Evolutionary conservation across 2,888 invertebrate genomes (phyloP).

Genomic region (Cosmorhoe ocellata): DNA sequence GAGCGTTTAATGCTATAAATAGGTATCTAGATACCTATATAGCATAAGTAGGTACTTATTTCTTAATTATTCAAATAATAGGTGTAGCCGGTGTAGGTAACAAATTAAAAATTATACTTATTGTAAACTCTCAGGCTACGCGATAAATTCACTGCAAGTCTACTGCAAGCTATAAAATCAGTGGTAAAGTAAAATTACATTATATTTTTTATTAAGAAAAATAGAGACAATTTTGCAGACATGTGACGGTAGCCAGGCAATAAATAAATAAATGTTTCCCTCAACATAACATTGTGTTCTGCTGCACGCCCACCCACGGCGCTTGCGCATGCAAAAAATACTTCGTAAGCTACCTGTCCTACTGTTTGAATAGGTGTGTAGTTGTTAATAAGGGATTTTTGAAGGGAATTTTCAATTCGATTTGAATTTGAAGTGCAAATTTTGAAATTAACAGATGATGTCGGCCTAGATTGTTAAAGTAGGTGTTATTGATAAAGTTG

Average conservation of each 20-base stretch:
- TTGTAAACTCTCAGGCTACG: too few relatives aligned
- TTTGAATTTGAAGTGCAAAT: slow-evolving; percentile 19
- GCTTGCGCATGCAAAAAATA: slow-evolving; percentile 53
- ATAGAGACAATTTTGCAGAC: slow-evolving; percentile 26
- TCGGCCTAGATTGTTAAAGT: too few relatives aligned
- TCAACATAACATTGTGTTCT: slow-evolving; percentile 43
- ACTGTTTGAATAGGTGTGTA: slow-evolving; percentile 39
- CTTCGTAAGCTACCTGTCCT: slow-evolving; percentile 38
- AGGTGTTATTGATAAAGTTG: too few relatives aligned
- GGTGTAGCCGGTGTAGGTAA: too few relatives aligned
- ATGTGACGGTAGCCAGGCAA: slow-evolving; percentile 48
- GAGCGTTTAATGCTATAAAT: too few relatives aligned
- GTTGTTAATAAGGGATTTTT: slow-evolving; percentile 34
- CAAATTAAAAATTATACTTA: too few relatives aligned
- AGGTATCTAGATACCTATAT: neutral
- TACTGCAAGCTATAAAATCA: slow-evolving; percentile 7
- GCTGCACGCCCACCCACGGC: slow-evolving; percentile 48
- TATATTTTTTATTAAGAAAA: slow-evolving; percentile 18
- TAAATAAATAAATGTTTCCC: slow-evolving; percentile 51
- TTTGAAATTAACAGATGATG: too few relatives aligned
- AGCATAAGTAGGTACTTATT: too few relatives aligned
- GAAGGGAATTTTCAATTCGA: slow-evolving; percentile 29
- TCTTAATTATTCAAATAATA: too few relatives aligned
- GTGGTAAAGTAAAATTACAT: slow-evolving; percentile 12
- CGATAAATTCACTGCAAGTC: too few relatives aligned